Base-by-base conservation (phyloP, 1,140 invertebrate species). In the Meloidogyne hapla region DNA sequence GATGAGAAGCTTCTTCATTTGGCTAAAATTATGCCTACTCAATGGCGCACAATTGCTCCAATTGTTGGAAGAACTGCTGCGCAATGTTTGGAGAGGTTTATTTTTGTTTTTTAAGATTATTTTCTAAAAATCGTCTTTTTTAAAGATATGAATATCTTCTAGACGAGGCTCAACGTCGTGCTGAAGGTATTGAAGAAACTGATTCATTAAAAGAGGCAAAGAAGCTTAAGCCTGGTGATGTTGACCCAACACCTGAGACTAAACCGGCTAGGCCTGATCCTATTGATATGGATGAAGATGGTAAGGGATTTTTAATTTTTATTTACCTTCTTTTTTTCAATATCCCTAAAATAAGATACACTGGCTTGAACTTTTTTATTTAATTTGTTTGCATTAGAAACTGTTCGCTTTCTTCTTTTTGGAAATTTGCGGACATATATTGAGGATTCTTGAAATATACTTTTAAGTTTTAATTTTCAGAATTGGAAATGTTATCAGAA, bases 271-370 rank as follows among this genome's bases (percentile, higher is more conserved):
- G 96, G 73, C 96, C 97, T 18, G 96, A 99, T 90, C 96, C 96
- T n/a, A 95, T 98, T 84, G 96, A 99, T 87, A 99, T 99, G 96
- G 96, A 99, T 89, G 96, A 99, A 91, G 96, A 98, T 91, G 95
- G 25, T 63, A 23, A 63, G 6, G 25, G 9, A 26, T 21, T 63
- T 63, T 23, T 5, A 26, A 6, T 63, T 21, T 23, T 63, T 63
- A 63, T 63, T 33, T 33, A n/a, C n/a, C n/a, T 33, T 21, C 25
- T 63, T 5, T 21, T 5, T 3, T 63, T 63, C 9, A 63, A 21
- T 33, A n/a, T n/a, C n/a, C n/a, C 28, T 33, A 33, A 33, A 33
- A n/a, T n/a, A n/a, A n/a, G n/a, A n/a, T n/a, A n/a, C n/a, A n/a
- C 8, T 33, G 28, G 3, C 28, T 33, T 33, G 28, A 6, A 68